A percentile compares a stretch with the other conserved stretches of the same genome.
Evolutionary conservation across 2,888 invertebrate species (phyloP).

Genomic region (Oeneis ivallda): DNA sequence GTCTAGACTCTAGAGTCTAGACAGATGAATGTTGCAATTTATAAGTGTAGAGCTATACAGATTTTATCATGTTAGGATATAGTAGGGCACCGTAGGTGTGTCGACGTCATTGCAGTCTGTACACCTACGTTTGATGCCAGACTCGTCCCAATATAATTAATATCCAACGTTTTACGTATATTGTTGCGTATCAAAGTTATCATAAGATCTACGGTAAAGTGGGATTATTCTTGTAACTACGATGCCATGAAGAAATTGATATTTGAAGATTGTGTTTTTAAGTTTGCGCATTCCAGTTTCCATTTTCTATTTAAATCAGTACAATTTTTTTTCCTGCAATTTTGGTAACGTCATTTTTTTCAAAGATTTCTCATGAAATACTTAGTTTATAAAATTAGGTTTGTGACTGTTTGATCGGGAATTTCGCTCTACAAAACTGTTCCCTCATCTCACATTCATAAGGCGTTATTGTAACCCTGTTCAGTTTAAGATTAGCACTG

Average conservation of each 20-base stretch:
- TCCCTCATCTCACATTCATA: conserved; percentile 2
- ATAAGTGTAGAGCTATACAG: neutral
- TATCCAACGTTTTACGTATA: conserved; percentile 1
- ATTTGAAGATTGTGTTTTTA: neutral
- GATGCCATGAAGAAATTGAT: neutral
- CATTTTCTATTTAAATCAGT: no score
- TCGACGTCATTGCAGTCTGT: neutral
- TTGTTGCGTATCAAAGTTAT: neutral
- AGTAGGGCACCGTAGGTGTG: conserved; percentile 6
- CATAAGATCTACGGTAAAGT: neutral
- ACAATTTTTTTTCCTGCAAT: no score
- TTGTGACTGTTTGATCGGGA: conserved; percentile 13
- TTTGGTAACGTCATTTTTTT: neutral
- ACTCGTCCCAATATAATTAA: conserved; percentile 18
- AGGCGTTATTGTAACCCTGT: conserved; percentile 50
- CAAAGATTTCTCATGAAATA: no score
- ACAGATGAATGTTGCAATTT: conserved; percentile 13
- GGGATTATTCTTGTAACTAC: no score
- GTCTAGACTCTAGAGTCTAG: neutral
- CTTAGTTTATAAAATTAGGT: no score
- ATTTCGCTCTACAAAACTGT: conserved; percentile 14
- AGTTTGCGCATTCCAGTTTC: neutral
- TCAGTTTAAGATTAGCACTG: conserved; percentile 58
- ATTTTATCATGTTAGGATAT: neutral
- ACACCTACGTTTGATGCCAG: conserved; percentile 8